phyloP scores from a whole-genome alignment of 1,140 invertebrate species.

The Chlorops oryzae region DNA sequence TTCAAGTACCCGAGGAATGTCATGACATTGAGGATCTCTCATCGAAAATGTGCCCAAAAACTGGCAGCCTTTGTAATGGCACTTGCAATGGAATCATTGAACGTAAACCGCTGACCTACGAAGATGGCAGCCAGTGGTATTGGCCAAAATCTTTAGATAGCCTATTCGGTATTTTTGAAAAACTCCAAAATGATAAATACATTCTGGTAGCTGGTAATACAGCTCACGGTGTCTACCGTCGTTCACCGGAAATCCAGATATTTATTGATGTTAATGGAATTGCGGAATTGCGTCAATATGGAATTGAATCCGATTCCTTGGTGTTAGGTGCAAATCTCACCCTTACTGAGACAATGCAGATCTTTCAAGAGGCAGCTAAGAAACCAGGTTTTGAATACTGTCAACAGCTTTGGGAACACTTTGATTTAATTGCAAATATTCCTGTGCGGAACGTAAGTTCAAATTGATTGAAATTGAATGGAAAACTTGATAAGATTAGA shows the following conservation, averaged over 20 bases:
- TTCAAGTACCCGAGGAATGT: conserved; percentile 73
- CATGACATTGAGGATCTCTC: conserved; percentile 51
- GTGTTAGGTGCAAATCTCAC: conserved; percentile 57
- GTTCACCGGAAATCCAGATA: conserved; percentile 46
- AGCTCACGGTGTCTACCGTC: conserved; percentile 56
- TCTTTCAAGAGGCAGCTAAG: conserved; percentile 51
- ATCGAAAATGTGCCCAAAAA: conserved; percentile 55
- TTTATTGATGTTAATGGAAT: conserved; percentile 65
- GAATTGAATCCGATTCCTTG: conserved; percentile 49
- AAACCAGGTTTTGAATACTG: conserved; percentile 49
- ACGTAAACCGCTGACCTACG: background rate
- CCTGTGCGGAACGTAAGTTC: conserved; percentile 63
- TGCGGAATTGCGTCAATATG: conserved; percentile 52
- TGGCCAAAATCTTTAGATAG: conserved; percentile 49
- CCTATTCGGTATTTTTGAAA: conserved; percentile 61
- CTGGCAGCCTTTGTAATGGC: background rate
- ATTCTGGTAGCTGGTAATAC: conserved; percentile 50
- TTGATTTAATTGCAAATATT: conserved; percentile 61
- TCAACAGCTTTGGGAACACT: conserved; percentile 42
- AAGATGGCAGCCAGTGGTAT: conserved; percentile 10
- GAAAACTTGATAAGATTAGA: too few relatives aligned
- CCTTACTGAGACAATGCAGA: conserved; percentile 55
- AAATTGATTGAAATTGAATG: too few relatives aligned
- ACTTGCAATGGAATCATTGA: background rate
- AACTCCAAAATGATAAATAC: conserved; percentile 60